A percentile compares a stretch with the other conserved stretches of the same genome.
phyloP scores from a whole-genome alignment of 2,797 vertebrate species.

The Agapornis canus region DNA sequence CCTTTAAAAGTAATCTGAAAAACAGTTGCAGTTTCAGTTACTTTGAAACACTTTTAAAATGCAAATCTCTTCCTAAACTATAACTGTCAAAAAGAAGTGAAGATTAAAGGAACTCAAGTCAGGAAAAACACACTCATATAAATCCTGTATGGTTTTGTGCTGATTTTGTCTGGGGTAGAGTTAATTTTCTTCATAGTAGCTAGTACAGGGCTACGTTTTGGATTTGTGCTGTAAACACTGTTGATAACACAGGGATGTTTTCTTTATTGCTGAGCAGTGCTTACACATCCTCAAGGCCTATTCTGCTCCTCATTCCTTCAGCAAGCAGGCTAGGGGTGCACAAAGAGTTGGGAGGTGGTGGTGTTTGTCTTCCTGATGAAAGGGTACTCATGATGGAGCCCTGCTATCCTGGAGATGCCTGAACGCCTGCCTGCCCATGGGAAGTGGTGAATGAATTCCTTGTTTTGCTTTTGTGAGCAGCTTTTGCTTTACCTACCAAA shows the following conservation, averaged over 20 bases:
- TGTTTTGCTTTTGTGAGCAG: background rate
- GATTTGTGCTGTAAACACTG: background rate
- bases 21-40: conserved; percentile 37
- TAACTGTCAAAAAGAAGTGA: background rate
- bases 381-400: background rate
- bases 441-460: background rate
- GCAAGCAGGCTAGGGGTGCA: background rate
- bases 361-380: background rate
- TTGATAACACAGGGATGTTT: background rate
- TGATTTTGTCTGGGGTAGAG: background rate
- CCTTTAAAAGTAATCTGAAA: conserved; percentile 68
- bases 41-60: conserved; percentile 24
- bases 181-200: background rate
- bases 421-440: background rate
- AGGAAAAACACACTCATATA: background rate
- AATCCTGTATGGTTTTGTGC: background rate
- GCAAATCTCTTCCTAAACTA: conserved; percentile 17
- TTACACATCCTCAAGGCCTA: background rate
- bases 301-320: background rate
- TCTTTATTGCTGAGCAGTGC: background rate
- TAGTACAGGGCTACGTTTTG: background rate
- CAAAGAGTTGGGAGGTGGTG: background rate
- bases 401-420: background rate
- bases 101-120: conserved; percentile 20
- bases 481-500: background rate